phyloP scores from a whole-genome alignment of 2,888 invertebrate genomes.

The Morpho achilles region DNA sequence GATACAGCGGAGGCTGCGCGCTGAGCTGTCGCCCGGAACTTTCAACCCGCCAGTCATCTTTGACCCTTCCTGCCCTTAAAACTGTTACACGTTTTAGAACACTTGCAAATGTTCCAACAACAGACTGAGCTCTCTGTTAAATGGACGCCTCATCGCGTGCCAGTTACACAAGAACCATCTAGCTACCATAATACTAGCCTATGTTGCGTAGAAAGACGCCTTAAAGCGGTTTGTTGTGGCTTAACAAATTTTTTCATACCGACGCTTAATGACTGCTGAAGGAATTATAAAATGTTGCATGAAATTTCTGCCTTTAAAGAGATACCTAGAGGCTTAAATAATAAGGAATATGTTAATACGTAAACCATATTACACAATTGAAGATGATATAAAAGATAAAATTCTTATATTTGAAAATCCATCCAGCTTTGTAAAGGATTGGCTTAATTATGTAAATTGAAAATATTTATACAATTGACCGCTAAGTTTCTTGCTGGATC shows the following conservation, averaged over 20 bases:
- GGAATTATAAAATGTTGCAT: background rate
- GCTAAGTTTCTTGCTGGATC: no score
- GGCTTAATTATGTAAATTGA: no score
- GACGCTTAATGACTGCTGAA: conserved; percentile 7
- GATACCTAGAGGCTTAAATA: no score
- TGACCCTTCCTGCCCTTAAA: conserved; percentile 39
- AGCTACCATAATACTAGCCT: conserved; percentile 40
- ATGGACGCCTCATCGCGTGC: conserved; percentile 40
- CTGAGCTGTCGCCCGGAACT: conserved; percentile 39
- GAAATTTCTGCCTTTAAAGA: no score
- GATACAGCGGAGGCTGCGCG: conserved; percentile 50
- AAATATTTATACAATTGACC: no score
- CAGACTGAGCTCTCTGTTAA: conserved; percentile 42
- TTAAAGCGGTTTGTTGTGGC: conserved; percentile 10
- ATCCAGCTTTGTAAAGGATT: no score
- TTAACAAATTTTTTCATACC: conserved; percentile 4
- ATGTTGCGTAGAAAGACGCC: conserved; percentile 37
- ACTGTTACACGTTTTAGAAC: conserved; percentile 11
- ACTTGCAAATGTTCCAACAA: conserved; percentile 27
- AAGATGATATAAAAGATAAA: no score
- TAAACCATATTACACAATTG: no score
- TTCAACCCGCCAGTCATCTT: conserved; percentile 38
- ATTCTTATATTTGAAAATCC: no score
- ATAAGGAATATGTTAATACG: no score
- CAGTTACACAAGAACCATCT: conserved; percentile 46